Conservation (phyloP, 2,113 vertebrate species). For the Elanoides forficatus region DNA sequence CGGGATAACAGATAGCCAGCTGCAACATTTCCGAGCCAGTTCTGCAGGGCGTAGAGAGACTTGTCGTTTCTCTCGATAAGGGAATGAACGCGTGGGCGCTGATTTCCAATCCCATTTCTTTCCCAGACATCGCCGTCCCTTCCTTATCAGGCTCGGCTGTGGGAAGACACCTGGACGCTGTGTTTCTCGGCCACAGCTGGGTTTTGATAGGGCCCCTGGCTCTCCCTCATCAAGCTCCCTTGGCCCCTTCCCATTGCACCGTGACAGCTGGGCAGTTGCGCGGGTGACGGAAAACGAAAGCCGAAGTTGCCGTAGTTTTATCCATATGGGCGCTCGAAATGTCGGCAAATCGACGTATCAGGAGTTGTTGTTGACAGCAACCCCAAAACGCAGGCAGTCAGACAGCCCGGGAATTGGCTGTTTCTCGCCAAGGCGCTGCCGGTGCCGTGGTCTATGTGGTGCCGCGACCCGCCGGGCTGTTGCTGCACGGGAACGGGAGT, state of each 20-base stretch:
- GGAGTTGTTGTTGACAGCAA: background rate
- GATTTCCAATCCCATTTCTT: background rate
- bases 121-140: fast-evolving
- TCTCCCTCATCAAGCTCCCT: background rate
- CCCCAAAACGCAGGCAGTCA: background rate
- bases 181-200: background rate
- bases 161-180: background rate
- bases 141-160: background rate
- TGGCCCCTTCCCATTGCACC: background rate
- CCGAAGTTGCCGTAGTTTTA: background rate
- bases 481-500: background rate
- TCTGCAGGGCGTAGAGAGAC: background rate
- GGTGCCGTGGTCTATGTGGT: background rate
- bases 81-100: background rate
- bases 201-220: background rate
- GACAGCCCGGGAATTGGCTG: background rate
- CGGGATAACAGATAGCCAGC: background rate
- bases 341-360: background rate
- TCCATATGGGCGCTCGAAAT: background rate
- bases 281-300: fast-evolving
- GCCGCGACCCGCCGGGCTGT: background rate
- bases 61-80: background rate
- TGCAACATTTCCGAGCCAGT: background rate
- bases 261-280: background rate
- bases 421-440: background rate